These are phyloP conservation scores for Tursiops truncatus DNA, from an alignment of 2,113 vertebrate species.

Conservation along the genomic window DNA sequence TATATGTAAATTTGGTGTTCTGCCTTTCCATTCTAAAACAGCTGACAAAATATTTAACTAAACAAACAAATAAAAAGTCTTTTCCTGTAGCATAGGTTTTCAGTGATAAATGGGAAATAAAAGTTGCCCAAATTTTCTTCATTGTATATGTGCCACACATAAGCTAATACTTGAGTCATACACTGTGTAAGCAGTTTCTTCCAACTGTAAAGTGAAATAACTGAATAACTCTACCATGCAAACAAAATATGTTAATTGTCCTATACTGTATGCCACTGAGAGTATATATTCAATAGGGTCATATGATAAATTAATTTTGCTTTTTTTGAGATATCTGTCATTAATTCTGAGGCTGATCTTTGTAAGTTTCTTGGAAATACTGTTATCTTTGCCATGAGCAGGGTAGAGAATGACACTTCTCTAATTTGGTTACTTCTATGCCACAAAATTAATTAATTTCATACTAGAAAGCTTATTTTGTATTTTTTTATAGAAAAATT, in stretches of 20 bases:
- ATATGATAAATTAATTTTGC: neutral
- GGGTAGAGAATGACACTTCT: neutral
- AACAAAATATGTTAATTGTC: neutral
- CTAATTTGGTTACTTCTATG: neutral
- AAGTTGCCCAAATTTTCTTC: conserved; percentile 7
- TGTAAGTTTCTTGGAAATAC: neutral
- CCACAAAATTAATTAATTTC: conserved; percentile 16
- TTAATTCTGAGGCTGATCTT: conserved; percentile 34
- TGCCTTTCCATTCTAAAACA: conserved; percentile 34
- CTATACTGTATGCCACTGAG: neutral
- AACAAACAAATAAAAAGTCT: neutral
- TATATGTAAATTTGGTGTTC: neutral
- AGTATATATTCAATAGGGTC: neutral
- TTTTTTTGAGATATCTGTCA: conserved; percentile 32
- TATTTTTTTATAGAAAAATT: conserved; percentile 46
- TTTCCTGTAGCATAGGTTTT: neutral
- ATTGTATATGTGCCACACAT: neutral
- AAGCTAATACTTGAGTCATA: conserved; percentile 21
- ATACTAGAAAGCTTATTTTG: conserved; percentile 11
- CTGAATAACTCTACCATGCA: neutral
- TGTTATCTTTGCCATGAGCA: neutral
- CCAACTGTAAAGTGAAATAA: neutral
- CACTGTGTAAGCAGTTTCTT: neutral
- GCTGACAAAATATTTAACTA: conserved; percentile 27
- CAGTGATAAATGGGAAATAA: conserved; percentile 16